A percentile compares a stretch with the other conserved stretches of the same genome.
These are phyloP conservation scores for Pandion haliaetus DNA, from an alignment of 2,113 vertebrate genomes.

Conservation along the genomic window DNA sequence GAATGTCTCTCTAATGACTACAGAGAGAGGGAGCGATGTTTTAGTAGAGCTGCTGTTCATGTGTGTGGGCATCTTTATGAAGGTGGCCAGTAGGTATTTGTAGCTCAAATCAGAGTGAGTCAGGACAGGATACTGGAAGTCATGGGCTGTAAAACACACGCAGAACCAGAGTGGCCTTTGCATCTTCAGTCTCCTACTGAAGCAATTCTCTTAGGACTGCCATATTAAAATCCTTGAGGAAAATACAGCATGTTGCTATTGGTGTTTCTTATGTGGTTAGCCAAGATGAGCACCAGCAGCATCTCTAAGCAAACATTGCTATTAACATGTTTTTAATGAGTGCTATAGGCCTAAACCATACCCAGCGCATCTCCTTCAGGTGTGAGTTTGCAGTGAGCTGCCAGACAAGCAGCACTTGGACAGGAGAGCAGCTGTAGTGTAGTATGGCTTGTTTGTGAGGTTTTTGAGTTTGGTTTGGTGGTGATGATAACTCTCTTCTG, in stretches of 20 bases:
- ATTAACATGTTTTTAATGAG: not conserved
- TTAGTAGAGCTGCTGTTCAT: not conserved
- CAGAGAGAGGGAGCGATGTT: not conserved
- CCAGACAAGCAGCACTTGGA: not conserved
- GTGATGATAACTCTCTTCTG: not conserved
- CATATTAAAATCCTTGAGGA: not conserved
- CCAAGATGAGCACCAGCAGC: not conserved
- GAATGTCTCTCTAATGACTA: fast-evolving
- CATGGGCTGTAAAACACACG: not conserved
- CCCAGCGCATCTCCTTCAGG: not conserved
- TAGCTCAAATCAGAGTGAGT: not conserved
- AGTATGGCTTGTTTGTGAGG: not conserved
- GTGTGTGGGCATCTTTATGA: not conserved
- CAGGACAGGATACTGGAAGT: no score
- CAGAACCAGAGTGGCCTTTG: not conserved
- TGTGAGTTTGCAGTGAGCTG: not conserved
- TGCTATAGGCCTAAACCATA: not conserved
- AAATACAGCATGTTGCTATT: not conserved
- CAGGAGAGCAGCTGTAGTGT: not conserved
- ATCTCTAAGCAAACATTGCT: not conserved
- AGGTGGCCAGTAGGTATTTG: not conserved
- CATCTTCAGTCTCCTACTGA: not conserved
- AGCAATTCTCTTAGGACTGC: not conserved
- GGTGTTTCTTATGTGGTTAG: not conserved
- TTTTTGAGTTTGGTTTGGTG: not conserved